A percentile compares a stretch with the other conserved stretches of the same genome.
These are phyloP conservation scores for Phymanthus crucifer DNA, from an alignment of 92 coral and sea anemone genomes.

Conservation along the genomic window DNA sequence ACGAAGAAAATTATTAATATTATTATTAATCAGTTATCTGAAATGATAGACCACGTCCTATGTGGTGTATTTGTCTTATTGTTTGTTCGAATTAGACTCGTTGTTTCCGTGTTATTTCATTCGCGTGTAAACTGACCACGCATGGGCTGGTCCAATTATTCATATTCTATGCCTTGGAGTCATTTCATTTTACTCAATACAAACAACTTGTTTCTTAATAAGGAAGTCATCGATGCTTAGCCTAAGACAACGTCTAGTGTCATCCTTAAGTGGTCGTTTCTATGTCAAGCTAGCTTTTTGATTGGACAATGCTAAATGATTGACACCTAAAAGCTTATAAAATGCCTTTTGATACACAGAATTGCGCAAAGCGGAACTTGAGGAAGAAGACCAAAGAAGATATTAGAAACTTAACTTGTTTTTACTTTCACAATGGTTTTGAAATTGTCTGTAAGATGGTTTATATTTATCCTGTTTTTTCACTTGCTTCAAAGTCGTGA, in stretches of 20 bases:
- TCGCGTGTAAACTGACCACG: neutral
- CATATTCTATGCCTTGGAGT: neutral
- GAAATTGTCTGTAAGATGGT: too few relatives aligned
- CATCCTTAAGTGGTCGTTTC: neutral
- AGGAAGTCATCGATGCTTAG: neutral
- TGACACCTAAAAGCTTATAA: neutral
- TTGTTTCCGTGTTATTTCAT: neutral
- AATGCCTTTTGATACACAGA: neutral
- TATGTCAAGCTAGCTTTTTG: neutral
- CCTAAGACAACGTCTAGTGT: neutral
- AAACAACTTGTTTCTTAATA: neutral
- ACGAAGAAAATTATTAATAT: too few relatives aligned
- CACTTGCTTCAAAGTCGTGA: too few relatives aligned
- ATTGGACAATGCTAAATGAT: neutral
- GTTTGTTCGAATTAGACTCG: too few relatives aligned
- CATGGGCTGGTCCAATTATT: neutral
- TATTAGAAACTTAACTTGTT: neutral
- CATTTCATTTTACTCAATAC: neutral
- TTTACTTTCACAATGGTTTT: neutral
- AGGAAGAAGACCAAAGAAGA: neutral
- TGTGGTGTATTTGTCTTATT: too few relatives aligned
- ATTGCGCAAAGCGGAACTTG: neutral
- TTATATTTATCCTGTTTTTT: too few relatives aligned
- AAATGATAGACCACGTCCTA: too few relatives aligned
- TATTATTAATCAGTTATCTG: too few relatives aligned